Conservation (phyloP, 1,140 invertebrate species). For the Temnothorax longispinosus region DNA sequence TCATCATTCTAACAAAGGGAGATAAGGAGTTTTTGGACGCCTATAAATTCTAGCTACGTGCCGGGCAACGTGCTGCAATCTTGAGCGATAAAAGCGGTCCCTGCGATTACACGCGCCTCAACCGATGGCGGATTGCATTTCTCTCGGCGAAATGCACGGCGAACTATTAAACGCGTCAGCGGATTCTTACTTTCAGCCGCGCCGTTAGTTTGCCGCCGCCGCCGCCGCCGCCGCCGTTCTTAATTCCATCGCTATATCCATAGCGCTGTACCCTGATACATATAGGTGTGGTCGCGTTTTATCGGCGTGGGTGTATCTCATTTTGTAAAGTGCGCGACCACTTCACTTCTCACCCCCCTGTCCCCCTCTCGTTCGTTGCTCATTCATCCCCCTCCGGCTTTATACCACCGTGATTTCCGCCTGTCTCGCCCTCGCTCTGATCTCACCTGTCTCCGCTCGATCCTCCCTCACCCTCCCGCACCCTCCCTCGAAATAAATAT, state of each 20-base stretch:
- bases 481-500: conserved; percentile 23
- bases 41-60: not conserved
- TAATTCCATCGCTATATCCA: conserved; percentile 39
- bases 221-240: not conserved
- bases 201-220: conserved; percentile 9
- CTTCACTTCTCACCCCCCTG: conserved; percentile 19
- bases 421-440: not conserved
- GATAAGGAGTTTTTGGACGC: conserved; percentile 18
- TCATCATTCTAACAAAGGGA: conserved; percentile 18
- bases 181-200: conserved; percentile 32
- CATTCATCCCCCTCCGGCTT: conserved; percentile 7
- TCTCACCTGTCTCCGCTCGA: not conserved
- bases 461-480: too few relatives aligned
- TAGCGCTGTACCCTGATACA: conserved; percentile 27
- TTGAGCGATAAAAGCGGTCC: conserved; percentile 22
- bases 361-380: not conserved
- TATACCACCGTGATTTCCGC: conserved; percentile 37
- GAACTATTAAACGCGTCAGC: conserved; percentile 38
- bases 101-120: conserved; percentile 33
- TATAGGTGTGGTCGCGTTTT: conserved; percentile 65
- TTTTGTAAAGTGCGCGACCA: conserved; percentile 71
- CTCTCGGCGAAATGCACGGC: conserved; percentile 36
- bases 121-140: conserved; percentile 36
- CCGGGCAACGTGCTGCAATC: not conserved
- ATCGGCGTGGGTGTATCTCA: conserved; percentile 70